A percentile compares a stretch with the other conserved stretches of the same genome.
Conservation (phyloP, 1,140 invertebrate species). For the Globodera rostochiensis region DNA sequence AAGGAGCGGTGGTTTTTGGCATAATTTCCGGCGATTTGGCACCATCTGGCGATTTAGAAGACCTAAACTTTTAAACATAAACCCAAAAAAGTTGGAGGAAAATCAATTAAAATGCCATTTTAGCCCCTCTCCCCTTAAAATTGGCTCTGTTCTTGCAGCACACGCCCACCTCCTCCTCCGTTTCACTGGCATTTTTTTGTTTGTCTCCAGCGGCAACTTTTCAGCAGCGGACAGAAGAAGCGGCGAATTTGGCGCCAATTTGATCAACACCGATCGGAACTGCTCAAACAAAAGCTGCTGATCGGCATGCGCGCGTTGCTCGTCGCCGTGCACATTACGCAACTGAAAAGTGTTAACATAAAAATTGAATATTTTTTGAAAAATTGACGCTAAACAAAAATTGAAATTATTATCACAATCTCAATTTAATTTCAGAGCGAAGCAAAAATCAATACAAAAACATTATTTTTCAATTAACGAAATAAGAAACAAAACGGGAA, state of each 20-base stretch:
- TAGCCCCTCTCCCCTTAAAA: too few relatives aligned
- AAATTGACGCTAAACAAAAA: not conserved
- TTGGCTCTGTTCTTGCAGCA: too few relatives aligned
- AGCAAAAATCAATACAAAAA: not conserved
- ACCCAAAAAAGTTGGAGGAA: too few relatives aligned
- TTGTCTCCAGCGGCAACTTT: not conserved
- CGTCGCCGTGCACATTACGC: not conserved
- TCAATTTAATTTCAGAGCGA: not conserved
- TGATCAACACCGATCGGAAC: not conserved
- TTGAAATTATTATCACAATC: not conserved
- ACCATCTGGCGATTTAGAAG: too few relatives aligned
- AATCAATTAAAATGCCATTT: too few relatives aligned
- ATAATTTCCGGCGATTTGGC: too few relatives aligned
- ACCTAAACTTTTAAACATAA: too few relatives aligned
- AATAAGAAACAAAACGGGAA: too few relatives aligned
- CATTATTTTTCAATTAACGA: not conserved
- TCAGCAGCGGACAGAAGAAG: not conserved
- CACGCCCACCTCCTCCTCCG: too few relatives aligned
- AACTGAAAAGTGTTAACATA: not conserved
- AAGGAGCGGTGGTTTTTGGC: too few relatives aligned
- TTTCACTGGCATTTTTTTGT: not conserved
- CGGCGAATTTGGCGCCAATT: not conserved
- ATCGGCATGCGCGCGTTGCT: not conserved
- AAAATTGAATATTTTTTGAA: not conserved
- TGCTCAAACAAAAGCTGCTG: not conserved